These are phyloP conservation scores for Balaeniceps rex DNA, from an alignment of 2,113 vertebrate genomes.

Conservation along the genomic window DNA sequence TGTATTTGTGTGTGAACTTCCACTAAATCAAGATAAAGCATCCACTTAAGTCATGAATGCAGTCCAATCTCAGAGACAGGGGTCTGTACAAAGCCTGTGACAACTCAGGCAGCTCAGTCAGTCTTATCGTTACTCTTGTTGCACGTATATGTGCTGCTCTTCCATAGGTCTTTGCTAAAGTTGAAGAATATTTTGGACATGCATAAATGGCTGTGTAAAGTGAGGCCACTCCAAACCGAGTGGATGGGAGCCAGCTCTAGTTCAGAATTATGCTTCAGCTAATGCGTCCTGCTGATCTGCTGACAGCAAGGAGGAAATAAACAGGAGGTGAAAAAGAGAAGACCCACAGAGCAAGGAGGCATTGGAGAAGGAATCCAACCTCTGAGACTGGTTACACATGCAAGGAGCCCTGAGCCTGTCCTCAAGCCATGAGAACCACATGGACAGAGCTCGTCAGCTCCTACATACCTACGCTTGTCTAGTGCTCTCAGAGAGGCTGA, in stretches of 20 bases:
- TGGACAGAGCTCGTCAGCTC: not conserved
- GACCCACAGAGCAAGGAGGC: slow-evolving; percentile 23
- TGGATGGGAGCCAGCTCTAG: slow-evolving; percentile 22
- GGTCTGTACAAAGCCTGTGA: not conserved
- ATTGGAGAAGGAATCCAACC: not conserved
- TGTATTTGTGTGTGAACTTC: not conserved
- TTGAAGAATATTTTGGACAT: not conserved
- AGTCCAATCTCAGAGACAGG: not conserved
- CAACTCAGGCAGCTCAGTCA: not conserved
- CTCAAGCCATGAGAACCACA: not conserved
- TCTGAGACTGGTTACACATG: not conserved
- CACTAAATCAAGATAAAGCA: slow-evolving; percentile 8
- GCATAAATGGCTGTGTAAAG: not conserved
- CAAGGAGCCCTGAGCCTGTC: not conserved
- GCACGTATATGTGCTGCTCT: not conserved
- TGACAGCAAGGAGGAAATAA: slow-evolving; percentile 52
- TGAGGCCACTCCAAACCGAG: not conserved
- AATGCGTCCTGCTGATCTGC: slow-evolving; percentile 26
- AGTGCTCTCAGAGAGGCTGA: not conserved
- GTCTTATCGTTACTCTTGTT: not conserved
- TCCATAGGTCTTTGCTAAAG: not conserved
- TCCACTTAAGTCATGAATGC: not conserved
- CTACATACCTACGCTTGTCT: not conserved
- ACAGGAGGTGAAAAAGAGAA: slow-evolving; percentile 41
- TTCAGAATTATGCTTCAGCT: not conserved